These are phyloP conservation scores for Phthorimaea operculella DNA, from an alignment of 1,140 invertebrate genomes.

Conservation along the genomic window DNA sequence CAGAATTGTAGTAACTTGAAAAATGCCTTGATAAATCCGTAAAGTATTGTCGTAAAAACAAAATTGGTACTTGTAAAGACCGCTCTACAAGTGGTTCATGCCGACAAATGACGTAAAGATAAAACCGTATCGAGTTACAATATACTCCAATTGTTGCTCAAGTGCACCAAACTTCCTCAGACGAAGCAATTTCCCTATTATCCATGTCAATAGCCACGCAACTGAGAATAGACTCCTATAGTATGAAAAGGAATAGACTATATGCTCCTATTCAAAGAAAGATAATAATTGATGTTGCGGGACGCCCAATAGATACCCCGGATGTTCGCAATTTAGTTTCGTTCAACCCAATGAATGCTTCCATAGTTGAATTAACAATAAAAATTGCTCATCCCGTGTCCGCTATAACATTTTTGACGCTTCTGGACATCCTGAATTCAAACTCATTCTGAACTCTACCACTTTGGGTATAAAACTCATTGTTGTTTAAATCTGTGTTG, in stretches of 20 bases:
- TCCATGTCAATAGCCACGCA: constrained; percentile 22
- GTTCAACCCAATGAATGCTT: constrained; percentile 55
- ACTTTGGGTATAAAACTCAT: neutral
- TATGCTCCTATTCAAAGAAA: too few species aligned
- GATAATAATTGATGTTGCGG: constrained; percentile 11
- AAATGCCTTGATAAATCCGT: too few species aligned
- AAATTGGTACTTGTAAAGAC: too few species aligned
- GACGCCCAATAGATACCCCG: constrained; percentile 53
- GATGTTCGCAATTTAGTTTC: constrained; percentile 62
- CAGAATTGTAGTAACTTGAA: too few species aligned
- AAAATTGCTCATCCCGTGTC: constrained; percentile 61
- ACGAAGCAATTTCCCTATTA: constrained; percentile 43
- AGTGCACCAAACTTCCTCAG: neutral
- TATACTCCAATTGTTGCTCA: neutral
- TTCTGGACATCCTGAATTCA: neutral
- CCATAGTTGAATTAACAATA: constrained; percentile 63
- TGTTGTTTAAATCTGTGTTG: neutral
- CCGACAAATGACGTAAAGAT: neutral
- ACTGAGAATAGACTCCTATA: constrained; percentile 29
- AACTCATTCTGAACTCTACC: neutral
- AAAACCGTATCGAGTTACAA: neutral
- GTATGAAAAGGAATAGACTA: too few species aligned
- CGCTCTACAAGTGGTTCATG: too few species aligned
- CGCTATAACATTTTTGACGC: constrained; percentile 6
- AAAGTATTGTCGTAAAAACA: too few species aligned